phyloP scores from a whole-genome alignment of 1,140 invertebrate genomes.

The Proctacanthus coquilletti region DNA sequence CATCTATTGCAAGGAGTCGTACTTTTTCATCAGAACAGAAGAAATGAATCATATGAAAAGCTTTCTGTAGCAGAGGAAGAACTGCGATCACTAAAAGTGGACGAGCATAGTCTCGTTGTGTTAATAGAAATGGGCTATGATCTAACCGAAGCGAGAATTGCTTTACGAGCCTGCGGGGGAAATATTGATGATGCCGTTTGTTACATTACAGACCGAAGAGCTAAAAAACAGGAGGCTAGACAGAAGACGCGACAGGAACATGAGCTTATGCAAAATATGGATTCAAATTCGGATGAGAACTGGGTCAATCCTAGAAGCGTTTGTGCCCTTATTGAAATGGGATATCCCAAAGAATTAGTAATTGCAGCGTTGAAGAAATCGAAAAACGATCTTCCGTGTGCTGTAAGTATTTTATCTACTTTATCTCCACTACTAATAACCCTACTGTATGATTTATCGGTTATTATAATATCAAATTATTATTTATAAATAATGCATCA shows the following conservation, averaged over 20 bases:
- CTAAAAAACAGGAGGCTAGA: slow-evolving; percentile 35
- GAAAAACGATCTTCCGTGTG: slow-evolving; percentile 49
- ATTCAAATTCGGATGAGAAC: slow-evolving; percentile 8
- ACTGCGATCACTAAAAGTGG: slow-evolving; percentile 42
- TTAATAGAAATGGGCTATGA: slow-evolving; percentile 46
- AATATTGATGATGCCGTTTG: slow-evolving; percentile 43
- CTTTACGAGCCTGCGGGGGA: slow-evolving; percentile 42
- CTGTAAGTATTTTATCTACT: slow-evolving; percentile 44
- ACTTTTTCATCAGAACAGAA: slow-evolving; percentile 53
- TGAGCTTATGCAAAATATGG: slow-evolving; percentile 12
- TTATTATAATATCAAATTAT: slow-evolving; percentile 5
- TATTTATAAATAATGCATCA: slow-evolving; percentile 6
- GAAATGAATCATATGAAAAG: slow-evolving; percentile 38
- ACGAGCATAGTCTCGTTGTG: slow-evolving; percentile 35
- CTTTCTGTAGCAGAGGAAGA: slow-evolving; percentile 43
- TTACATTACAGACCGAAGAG: slow-evolving; percentile 40
- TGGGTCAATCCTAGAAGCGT: slow-evolving; percentile 30
- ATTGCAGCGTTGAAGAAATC: slow-evolving; percentile 40
- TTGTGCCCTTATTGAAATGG: slow-evolving; percentile 47
- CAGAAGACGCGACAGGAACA: slow-evolving; percentile 36
- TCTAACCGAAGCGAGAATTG: slow-evolving; percentile 43
- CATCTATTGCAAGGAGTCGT: slow-evolving; percentile 64
- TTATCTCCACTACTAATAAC: neutral
- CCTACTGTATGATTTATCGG: neutral
- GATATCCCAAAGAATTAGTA: slow-evolving; percentile 39